Evolutionary conservation across 2,113 vertebrate species (phyloP).

Genomic region (Oryzias celebensis): DNA sequence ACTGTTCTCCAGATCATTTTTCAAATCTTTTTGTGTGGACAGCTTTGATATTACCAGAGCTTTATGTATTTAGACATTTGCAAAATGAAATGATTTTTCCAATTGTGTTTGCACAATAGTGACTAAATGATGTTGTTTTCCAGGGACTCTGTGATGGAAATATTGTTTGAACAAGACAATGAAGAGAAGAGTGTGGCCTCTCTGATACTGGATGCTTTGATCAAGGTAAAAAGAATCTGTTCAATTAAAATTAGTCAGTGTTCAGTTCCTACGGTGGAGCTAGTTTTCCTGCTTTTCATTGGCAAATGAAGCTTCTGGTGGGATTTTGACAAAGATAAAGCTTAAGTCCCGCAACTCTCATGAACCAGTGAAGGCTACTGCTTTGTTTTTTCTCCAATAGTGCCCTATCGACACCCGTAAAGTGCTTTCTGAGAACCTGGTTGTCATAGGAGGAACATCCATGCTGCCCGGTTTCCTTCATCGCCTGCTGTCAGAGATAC

Average conservation of each 20-base stretch:
- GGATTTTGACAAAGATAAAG: neutral
- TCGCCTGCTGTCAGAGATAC: constrained; percentile 91
- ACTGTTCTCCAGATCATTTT: neutral
- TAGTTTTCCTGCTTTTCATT: too few relatives aligned
- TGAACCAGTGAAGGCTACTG: neutral
- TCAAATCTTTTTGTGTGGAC: neutral
- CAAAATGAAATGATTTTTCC: rapidly evolving
- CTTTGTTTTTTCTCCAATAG: constrained; percentile 58
- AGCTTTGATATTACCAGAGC: rapidly evolving
- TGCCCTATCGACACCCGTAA: constrained; percentile 96
- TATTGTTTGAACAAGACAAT: constrained; percentile 97
- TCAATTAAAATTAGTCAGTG: neutral
- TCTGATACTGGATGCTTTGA: constrained; percentile 89
- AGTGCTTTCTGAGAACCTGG: constrained; percentile 92
- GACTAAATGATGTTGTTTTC: neutral
- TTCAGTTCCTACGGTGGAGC: too few relatives aligned
- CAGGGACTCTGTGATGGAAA: constrained; percentile 94
- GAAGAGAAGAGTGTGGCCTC: constrained; percentile 96
- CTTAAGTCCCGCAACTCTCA: neutral
- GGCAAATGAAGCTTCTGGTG: too few relatives aligned
- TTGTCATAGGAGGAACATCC: constrained; percentile 92
- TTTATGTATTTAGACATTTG: rapidly evolving
- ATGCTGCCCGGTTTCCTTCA: constrained; percentile 96
- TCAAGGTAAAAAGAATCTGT: constrained; percentile 81
- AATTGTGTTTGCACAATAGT: too few relatives aligned